Evolutionary conservation across 1,140 invertebrate genomes (phyloP), one percentile per base, ranked within the genome.

Genomic region (Pogonus chalceus): DNA sequence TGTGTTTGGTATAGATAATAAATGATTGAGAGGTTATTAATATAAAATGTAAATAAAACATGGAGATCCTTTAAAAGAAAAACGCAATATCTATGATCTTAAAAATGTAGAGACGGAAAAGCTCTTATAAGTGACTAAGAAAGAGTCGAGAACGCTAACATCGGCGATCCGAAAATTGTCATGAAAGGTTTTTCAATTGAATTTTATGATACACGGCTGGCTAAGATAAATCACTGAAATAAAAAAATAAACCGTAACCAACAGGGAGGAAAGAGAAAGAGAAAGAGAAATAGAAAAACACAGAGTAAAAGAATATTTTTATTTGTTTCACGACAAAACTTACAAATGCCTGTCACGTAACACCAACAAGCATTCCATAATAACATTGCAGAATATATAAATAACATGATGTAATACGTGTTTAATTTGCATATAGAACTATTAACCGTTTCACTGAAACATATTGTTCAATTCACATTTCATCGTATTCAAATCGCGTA

Each of bases 151-250:
- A n/a, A n/a, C n/a, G n/a, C n/a, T n/a, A n/a, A n/a, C n/a, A n/a
- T n/a, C n/a, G n/a, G n/a, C 37, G 37, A 43, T 43, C 18, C 37
- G 18, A 18, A 43, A 43, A 43, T 43, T 43, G 37, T 43, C 37
- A 43, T 43, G 37, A 43, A 43, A 43, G 37, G 37, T 12, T 43
- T 43, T 43, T 43, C 37, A 43, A 43, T 43, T 43, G 37, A 43
- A 43, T 43, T 43, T 43, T 43, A 43, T 43, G 37, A 43, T 43
- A 43, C 37, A 18, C 9, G 37, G 26, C 14, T 14, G 26, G 26
- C 26, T 31, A 43, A 43, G 37, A 43, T 43, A 43, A 43, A 43
- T 43, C 37, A 18, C 37, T 10, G 37, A 43, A 43, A 43, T 43
- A 43, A 43, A 12, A 43, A 43, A 4, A 31, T 7, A 7, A 31